Evolutionary conservation across 2,888 invertebrate genomes (phyloP), one percentile per base, ranked within the genome.

Genomic region (Doris montereyensis): DNA sequence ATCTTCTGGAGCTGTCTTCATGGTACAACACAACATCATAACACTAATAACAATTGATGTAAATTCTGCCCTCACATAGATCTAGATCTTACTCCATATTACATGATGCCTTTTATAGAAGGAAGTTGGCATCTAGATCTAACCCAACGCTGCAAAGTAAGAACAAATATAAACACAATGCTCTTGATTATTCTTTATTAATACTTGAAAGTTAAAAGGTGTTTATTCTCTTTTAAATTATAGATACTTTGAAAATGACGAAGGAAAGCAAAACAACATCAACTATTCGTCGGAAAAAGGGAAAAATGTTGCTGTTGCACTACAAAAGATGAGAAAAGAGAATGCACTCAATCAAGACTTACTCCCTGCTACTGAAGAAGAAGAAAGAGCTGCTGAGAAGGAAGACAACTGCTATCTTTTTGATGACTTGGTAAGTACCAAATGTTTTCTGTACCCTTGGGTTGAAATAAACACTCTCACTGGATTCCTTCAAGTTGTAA

Each of bases 261-360:
- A 88, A 87, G 76, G 87, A 85, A 73, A 87, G 85, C 34, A 89
- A 89, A 82, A 86, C 88, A 73, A 77, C 87, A 28, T 86, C 88
- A 10, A 89, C 88, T 13, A 90, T 90, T 60, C 81, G 89, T n/a
- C 83, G 89, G 70, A 80, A 87, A 67, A 87, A 87, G 67, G 84
- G 82, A 84, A 84, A 76, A 84, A 67, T 81, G 81, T 60, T 57
- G 83, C 67, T 74, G 81, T 30, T n/a, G 77, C 74, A 68, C 77
- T 52, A 74, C 85, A 52, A 81, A 84, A 32, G 72, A 80, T 52
- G 70, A 76, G 62, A 52, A 76, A 76, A 5, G 76, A 76, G 28
- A 76, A 68, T 79, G 65, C 75, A 4, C 77, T 57, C 5, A 77
- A 74, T 1, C 72, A 71, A 2, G 78, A 62, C 5, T 77, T 75